Evolutionary conservation across 2,113 vertebrate genomes (phyloP), one percentile per base, ranked within the genome.

Genomic region (Brevimyrus niger): DNA sequence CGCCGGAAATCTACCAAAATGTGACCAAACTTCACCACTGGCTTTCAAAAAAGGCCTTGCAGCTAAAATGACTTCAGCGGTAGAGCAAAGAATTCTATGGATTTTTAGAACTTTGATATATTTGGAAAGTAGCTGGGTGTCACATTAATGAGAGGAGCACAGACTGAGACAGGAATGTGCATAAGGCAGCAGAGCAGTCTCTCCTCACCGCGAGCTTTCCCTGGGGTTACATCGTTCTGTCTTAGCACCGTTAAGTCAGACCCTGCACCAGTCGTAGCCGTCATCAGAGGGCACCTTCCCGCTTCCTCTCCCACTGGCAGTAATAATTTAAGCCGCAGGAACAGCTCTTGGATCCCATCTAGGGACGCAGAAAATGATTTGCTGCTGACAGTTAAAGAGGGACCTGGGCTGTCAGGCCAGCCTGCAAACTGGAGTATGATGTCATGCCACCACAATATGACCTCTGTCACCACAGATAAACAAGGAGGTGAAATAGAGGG

Each of bases 181-280:
- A 55, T 1, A 35, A 21, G 27, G 42, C 21, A 19, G 47, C 27
- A 7, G 85, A 21, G 23, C 9, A 3, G 9, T 35, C 13, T 35
- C n/a, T 53, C 13, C 23, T 86, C 48, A 86, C 51, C 48, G 48
- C 23, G 0, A 53, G 85, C 23, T 31, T 47, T 51, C 85, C 50
- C 35, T 87, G 85, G 50, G 85, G 85, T 87, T 53, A 55, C n/a
- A 53, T 53, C 31, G 17, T 55, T 47, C 85, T 87, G 85, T 87
- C 50, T 55, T 19, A 47, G 85, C 27, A 10, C 31, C 31, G 85
- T 53, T 87, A 50, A 87, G 50, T 87, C 85, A 87, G 44, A 84
- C 38, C 44, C 82, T 46, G 21, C 42, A 23, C 21, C 82, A 44
- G 82, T n/a, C 44, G 3, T 55, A 19, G 31, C 21, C 47, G 3